Evolutionary conservation across 2,797 vertebrate species (phyloP).

Genomic region (Gorsachius magnificus): DNA sequence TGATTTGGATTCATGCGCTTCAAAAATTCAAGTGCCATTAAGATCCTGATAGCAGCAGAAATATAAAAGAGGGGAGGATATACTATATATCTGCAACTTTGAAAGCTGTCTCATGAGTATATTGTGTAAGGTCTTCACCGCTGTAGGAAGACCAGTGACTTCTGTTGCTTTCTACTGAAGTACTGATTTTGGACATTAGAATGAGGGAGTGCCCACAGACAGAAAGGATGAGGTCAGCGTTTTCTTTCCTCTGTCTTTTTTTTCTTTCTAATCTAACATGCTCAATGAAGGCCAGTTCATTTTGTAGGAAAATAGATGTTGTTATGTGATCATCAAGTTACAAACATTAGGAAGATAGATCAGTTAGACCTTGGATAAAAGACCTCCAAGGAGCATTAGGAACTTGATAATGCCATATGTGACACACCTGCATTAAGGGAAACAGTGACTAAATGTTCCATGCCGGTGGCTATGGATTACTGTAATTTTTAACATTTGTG

Average conservation of each 20-base stretch:
- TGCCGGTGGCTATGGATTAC: background rate
- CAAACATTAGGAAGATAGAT: background rate
- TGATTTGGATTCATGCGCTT: conserved; percentile 30
- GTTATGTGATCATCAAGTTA: background rate
- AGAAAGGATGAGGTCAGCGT: background rate
- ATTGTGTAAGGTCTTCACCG: background rate
- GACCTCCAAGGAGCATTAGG: background rate
- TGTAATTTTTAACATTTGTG: background rate
- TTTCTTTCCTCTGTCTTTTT: background rate
- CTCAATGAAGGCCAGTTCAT: background rate
- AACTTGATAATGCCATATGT: background rate
- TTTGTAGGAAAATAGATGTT: background rate
- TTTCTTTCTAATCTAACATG: conserved; percentile 5
- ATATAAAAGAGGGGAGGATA: background rate
- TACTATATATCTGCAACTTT: background rate
- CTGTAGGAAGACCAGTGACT: background rate
- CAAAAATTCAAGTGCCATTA: conserved; percentile 36
- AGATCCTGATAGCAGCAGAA: background rate
- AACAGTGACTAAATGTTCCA: background rate
- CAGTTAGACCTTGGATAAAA: background rate
- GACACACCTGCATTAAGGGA: background rate
- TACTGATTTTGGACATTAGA: background rate
- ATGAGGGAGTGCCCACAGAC: background rate
- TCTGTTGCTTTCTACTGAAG: conserved; percentile 4
- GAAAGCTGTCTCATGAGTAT: background rate